phyloP scores from a whole-genome alignment of 2,888 invertebrate species.

The Gymnosoma rotundatum region DNA sequence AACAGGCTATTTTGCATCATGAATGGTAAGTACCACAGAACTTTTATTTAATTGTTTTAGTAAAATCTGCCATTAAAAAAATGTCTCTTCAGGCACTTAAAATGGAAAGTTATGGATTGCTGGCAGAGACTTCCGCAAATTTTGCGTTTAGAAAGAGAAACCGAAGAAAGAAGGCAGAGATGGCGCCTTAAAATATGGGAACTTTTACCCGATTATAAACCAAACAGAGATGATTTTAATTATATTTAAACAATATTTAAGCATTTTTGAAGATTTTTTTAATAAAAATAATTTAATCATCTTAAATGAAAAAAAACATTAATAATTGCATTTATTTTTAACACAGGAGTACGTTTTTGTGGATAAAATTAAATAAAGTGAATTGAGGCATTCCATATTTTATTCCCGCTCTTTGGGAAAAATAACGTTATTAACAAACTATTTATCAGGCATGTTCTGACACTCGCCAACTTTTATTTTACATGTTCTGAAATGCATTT shows the following conservation, averaged over 20 bases:
- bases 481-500: too few relatives aligned
- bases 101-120: constrained; percentile 83
- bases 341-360: too few relatives aligned
- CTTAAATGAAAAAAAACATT: too few relatives aligned
- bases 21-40: constrained; percentile 77
- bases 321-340: too few relatives aligned
- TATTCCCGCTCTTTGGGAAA: too few relatives aligned
- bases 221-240: constrained; percentile 76
- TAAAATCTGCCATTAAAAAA: background rate
- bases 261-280: background rate
- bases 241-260: constrained; percentile 40
- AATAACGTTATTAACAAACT: too few relatives aligned
- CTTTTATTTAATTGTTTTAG: background rate
- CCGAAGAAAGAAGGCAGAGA: constrained; percentile 86
- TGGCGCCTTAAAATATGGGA: constrained; percentile 89
- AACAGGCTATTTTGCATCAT: constrained; percentile 81
- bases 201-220: constrained; percentile 87
- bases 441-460: too few relatives aligned
- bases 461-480: too few relatives aligned
- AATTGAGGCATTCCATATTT: too few relatives aligned
- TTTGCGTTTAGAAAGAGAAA: constrained; percentile 86
- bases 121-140: constrained; percentile 87
- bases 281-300: too few relatives aligned
- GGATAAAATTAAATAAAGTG: too few relatives aligned
- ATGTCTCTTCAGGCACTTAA: constrained; percentile 78